Evolutionary conservation across 2,888 invertebrate species (phyloP).

Genomic region (Tholera decimalis): DNA sequence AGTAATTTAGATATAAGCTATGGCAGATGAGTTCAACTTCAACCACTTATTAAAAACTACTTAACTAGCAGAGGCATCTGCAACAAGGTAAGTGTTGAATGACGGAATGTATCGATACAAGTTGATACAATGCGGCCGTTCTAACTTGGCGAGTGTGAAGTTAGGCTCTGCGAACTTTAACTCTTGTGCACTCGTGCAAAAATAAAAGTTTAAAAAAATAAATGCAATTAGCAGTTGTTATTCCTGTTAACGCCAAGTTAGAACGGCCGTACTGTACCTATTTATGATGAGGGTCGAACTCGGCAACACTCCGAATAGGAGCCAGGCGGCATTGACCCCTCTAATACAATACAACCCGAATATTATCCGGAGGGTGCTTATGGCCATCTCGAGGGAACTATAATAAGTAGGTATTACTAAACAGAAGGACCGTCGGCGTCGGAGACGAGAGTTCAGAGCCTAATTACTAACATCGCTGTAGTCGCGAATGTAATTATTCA

Average conservation of each 20-base stretch:
- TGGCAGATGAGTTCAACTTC: neutral
- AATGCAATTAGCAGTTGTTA: too few relatives aligned
- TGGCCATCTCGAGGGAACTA: slow-evolving; percentile 6
- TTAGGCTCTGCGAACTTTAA: too few relatives aligned
- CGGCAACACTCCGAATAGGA: neutral
- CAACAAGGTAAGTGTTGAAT: too few relatives aligned
- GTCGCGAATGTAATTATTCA: slow-evolving; percentile 39
- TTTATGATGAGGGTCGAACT: slow-evolving; percentile 4
- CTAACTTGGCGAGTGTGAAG: too few relatives aligned
- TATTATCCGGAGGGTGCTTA: slow-evolving; percentile 12
- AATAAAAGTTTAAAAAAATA: too few relatives aligned
- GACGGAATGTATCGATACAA: too few relatives aligned
- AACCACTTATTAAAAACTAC: too few relatives aligned
- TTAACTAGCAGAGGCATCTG: neutral
- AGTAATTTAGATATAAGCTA: neutral
- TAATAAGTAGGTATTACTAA: neutral
- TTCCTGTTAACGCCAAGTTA: too few relatives aligned
- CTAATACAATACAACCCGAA: slow-evolving; percentile 10
- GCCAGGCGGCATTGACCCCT: neutral
- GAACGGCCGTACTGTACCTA: neutral
- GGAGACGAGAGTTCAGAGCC: neutral
- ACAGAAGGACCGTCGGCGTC: neutral
- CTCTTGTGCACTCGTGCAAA: too few relatives aligned
- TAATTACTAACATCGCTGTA: slow-evolving; percentile 32
- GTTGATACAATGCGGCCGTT: too few relatives aligned